Evolutionary conservation across 2,888 invertebrate genomes (phyloP), one percentile per base, ranked within the genome.

Genomic region (Pegoplata infirma): DNA sequence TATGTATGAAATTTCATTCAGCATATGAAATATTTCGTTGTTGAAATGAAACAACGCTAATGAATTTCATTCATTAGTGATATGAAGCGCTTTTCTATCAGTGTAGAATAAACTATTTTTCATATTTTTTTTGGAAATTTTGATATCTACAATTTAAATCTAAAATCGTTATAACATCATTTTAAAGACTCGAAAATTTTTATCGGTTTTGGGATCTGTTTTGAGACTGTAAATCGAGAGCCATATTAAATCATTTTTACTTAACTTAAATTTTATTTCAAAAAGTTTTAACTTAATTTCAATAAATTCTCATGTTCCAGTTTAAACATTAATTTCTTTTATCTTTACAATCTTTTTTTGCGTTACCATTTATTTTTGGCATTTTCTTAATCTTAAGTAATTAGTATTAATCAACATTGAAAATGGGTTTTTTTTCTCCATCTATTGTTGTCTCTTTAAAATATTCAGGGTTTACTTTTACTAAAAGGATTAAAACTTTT

Each of bases 351-450:
- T 19, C 8, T 47, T 47, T 49, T 49, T 14, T 16, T n/a, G n/a
- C n/a, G n/a, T n/a, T 36, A 8, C 14, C 12, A 23, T 12, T 53
- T 23, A 10, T 23, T 40, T 67, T 55, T 47, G 46, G 28, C 56
- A 32, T 67, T 47, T 25, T 36, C 51, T 51, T 67, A 46, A 67
- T 67, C 67, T 17, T 46, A 21, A 67, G 67, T 67, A 67, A 67
- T 67, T 67, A 47, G 53, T 47, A 46, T 56, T 56, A 56, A 67
- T 67, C 55, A 67, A 32, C 56, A 67, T 47, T 44, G 46, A 21
- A 51, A 63, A 51, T 59, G 25, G 19, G 25, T 40, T 46, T 12
- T 2, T 7, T 1, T 32, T 10, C n/a, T n/a, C n/a, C n/a, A n/a
- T 47, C 46, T 23, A 17, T 56, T 23, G 14, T 44, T 44, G 44